phyloP scores from a whole-genome alignment of 2,797 vertebrate genomes.

The Agapornis canus region DNA sequence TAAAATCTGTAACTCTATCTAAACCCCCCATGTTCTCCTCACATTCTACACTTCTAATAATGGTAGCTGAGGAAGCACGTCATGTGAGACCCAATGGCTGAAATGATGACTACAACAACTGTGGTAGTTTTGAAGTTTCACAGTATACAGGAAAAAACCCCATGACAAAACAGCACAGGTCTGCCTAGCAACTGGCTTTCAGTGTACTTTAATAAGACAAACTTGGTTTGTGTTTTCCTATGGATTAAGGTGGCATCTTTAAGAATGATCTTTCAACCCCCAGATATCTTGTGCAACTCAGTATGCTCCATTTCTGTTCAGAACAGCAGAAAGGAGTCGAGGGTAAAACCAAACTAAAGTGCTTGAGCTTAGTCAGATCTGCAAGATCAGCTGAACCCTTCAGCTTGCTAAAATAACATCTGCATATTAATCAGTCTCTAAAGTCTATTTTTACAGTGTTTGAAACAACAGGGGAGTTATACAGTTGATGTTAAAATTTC shows the following conservation, averaged over 20 bases:
- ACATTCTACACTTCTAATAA: not conserved
- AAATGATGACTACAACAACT: not conserved
- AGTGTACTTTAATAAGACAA: not conserved
- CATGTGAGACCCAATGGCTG: not conserved
- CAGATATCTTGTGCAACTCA: not conserved
- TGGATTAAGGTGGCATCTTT: not conserved
- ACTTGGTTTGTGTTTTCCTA: not conserved
- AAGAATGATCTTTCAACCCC: not conserved
- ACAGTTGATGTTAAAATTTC: not conserved
- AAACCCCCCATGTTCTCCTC: not conserved
- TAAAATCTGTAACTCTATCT: not conserved
- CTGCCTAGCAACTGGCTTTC: not conserved
- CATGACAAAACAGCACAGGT: not conserved
- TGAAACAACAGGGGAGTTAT: not conserved
- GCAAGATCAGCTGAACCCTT: not conserved
- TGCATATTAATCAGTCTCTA: not conserved
- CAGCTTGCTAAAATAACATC: not conserved
- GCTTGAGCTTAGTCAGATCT: not conserved
- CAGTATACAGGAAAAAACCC: too few relatives aligned
- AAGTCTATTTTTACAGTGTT: not conserved
- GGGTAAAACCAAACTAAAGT: not conserved
- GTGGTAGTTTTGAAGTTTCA: not conserved
- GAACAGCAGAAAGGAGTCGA: not conserved
- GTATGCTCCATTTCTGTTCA: not conserved
- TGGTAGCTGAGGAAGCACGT: not conserved